These are phyloP conservation scores for Ypsolopha scabrella DNA, from an alignment of 2,888 invertebrate species.

Conservation along the genomic window DNA sequence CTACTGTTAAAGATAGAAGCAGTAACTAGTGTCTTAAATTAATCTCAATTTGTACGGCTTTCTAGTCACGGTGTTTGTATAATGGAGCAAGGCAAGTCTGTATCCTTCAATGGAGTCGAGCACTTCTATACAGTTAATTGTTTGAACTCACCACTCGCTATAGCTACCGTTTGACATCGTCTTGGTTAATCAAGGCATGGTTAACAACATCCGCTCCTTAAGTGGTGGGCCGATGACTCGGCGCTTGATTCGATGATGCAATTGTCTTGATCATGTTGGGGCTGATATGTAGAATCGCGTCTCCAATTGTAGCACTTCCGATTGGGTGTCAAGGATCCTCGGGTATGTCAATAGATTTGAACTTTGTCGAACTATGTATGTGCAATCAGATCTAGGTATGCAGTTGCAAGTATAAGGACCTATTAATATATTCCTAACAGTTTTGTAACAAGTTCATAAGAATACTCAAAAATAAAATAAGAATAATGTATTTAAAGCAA, in stretches of 20 bases:
- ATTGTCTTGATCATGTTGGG: conserved; percentile 34
- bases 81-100: conserved; percentile 60
- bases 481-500: too few species aligned
- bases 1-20: conserved; percentile 13
- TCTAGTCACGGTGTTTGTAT: conserved; percentile 66
- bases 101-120: conserved; percentile 67
- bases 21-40: conserved; percentile 47
- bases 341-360: conserved; percentile 37
- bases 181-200: conserved; percentile 63
- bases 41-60: conserved; percentile 63
- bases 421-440: too few species aligned
- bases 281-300: conserved; percentile 35
- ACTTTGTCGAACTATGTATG: conserved; percentile 7
- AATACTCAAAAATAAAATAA: too few species aligned
- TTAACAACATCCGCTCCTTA: conserved; percentile 64
- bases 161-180: conserved; percentile 60
- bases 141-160: conserved; percentile 51
- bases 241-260: conserved; percentile 52
- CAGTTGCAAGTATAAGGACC: too few species aligned
- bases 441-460: too few species aligned
- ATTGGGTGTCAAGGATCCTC: conserved; percentile 57
- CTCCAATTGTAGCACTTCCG: conserved; percentile 53
- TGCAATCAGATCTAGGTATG: too few species aligned
- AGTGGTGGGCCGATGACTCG: conserved; percentile 63
- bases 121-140: conserved; percentile 68